Evolutionary conservation across 2,888 invertebrate species (phyloP), one percentile per base, ranked within the genome.

Genomic region (Ophioninae sp.): DNA sequence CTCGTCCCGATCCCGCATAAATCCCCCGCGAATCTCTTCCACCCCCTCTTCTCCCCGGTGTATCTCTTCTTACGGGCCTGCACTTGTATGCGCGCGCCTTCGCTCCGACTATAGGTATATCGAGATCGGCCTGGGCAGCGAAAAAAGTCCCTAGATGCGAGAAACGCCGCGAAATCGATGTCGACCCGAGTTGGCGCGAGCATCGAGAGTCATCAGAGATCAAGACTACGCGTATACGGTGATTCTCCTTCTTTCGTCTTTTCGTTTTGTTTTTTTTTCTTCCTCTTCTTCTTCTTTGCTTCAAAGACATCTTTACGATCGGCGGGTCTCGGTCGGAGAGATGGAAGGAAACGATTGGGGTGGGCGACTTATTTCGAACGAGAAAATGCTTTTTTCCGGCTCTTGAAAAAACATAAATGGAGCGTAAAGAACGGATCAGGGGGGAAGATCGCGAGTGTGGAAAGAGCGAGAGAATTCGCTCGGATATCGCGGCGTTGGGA

Each of bases 1-100:
- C 89, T 89, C 90, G 91, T 90, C 72, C 91, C 91, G 90, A 91
- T 88, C 87, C 85, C 87, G 89, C 91, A 90, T 91, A 90, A 91
- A 91, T 91, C 88, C 88, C 88, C 82, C 85, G 86, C 84, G 82
- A 82, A 50, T 50, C 77, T 85, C 76, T 74, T 39, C 23, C 30
- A 13, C 30, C 23, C 64, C 21, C 65, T 67, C 39, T 41, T 5
- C 37, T 7, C 56, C 59, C 8, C 64, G 50, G 7, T 50, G 21
- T 70, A 50, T 77, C 62, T 68, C 64, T 74, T 73, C 30, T 21
- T 10, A 50, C 13, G 50, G 17, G 17, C 13, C 3, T 50, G 17
- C 3, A 17, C 50, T 17, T 56, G 13, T 56, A 59, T n/a, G 59
- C 10, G 50, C 17, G 23, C 39, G n/a, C 59, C 20, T 70, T 1